Base-by-base conservation (phyloP, 2,888 invertebrate species). In the Xylophagus ater region DNA sequence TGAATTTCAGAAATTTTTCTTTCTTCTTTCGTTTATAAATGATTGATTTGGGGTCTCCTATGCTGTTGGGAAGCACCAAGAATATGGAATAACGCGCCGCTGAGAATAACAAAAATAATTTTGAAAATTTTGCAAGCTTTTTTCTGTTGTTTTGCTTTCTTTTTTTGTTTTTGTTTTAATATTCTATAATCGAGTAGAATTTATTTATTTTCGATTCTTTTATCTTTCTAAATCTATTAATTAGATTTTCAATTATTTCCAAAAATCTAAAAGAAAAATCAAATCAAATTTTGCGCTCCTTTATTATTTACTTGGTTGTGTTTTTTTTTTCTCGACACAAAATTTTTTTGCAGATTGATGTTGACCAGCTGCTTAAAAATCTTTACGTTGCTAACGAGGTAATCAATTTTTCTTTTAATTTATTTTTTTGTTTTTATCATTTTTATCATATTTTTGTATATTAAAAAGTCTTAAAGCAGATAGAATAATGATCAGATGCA, bases 301-400 rank as follows among this genome's bases (percentile, higher is more conserved):
- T 36, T 24, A 19, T 29, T 26, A 20, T 31, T 30, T 18, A 31
- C 14, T 23, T 37, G 25, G 12, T 10, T 37, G n/a, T 33, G 10
- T 15, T 34, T 36, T 28, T 37, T 21, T 33, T 9, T 26, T 26
- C 23, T 14, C 25, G 13, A 32, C 17, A 13, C 26, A 23, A 34
- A 32, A 38, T 50, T 55, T 48, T 56, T 49, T 62, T 62, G 50
- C 59, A 73, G 72, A 61, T 63, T 51, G 66, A 65, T 51, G 62
- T 73, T 51, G 66, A 71, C 51, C 63, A 68, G 43, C 63, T 74
- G 53, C 66, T 73, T 56, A 68, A 65, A 51, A 67, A 65, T 48
- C 62, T 76, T 60, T 55, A 59, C 40, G 58, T 71, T 41, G 62
- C 65, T 47, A 70, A 71, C 42, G 66, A 69, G 63, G 72, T 69